Evolutionary conservation across 2,113 vertebrate genomes (phyloP), one percentile per base, ranked within the genome.

Genomic region (Cryptoleucopteryx plumbea): DNA sequence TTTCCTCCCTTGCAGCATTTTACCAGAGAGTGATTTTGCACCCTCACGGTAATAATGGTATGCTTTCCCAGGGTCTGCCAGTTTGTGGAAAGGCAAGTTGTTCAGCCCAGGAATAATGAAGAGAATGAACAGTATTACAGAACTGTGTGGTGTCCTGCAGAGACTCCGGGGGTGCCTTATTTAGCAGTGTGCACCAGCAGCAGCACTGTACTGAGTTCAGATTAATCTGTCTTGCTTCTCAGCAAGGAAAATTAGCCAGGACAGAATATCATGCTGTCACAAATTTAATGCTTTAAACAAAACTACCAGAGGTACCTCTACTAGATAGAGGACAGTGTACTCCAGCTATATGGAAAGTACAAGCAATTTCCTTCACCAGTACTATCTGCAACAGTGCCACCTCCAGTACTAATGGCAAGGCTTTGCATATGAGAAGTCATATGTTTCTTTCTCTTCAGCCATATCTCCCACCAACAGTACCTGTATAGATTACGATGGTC

Each of bases 131-230:
- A 79, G 59, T 61, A 82, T 29, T 72, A 16, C 16, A 77, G 20
- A 20, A 62, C 0, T 25, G 0, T 4, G 2, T 2, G 0, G 29
- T 43, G 18, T 52, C 62, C 67, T 56, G 18, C 31, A 83, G 53
- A 47, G 63, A 7, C 42, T 80, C 22, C 42, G 38, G 52, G 29
- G 66, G 63, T 3, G 2, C 47, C 43, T 55, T 52, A 32, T 59
- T 80, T 47, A 72, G 53, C 20, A 83, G 27, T 1, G 11, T 63
- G 52, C 43, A 65, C 18, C 50, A 72, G 16, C 34, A 73, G 25
- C 11, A 88, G 47, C 31, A 61, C 40, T 42, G 26, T 58, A n/a
- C 17, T 47, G 47, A 92, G 29, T 56, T 75, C 53, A 65, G 40
- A 34, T 61, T 80, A 36, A 42, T 65, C 42, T 16, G 7, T 55